Conservation (phyloP, 2,113 vertebrate genomes). For the Petrocephalus microphthalmus region DNA sequence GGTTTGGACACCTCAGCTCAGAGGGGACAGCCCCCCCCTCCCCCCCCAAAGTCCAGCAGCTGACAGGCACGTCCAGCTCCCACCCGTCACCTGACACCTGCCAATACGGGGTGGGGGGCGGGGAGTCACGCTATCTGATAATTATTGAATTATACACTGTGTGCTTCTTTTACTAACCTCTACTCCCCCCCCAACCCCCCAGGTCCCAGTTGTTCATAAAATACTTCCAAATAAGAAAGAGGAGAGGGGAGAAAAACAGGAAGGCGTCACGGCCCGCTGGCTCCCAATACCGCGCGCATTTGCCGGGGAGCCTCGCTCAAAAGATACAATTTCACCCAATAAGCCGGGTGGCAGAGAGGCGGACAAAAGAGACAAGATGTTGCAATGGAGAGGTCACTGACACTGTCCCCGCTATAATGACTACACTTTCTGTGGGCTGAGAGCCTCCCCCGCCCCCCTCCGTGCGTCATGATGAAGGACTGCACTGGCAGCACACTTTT, state of each 20-base stretch:
- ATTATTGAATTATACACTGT: slow-evolving; percentile 76
- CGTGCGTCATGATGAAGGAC: slow-evolving; percentile 39
- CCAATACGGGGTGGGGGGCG: slow-evolving; percentile 49
- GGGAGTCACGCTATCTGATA: slow-evolving; percentile 51
- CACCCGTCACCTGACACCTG: slow-evolving; percentile 68
- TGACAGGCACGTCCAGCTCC: slow-evolving; percentile 63
- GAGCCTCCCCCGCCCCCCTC: slow-evolving; percentile 37
- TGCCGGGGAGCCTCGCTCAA: slow-evolving; percentile 67
- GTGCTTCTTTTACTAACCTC: slow-evolving; percentile 63
- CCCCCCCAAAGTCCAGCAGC: slow-evolving; percentile 61
- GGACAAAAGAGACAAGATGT: slow-evolving; percentile 95
- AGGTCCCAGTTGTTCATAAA: slow-evolving; percentile 93
- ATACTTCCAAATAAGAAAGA: slow-evolving; percentile 67
- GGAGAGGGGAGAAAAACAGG: slow-evolving; percentile 54
- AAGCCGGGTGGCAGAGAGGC: slow-evolving; percentile 58
- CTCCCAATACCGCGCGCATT: slow-evolving; percentile 79
- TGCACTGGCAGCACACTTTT: neutral
- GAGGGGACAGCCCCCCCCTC: slow-evolving; percentile 25
- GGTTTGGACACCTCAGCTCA: neutral
- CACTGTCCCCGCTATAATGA: slow-evolving; percentile 86
- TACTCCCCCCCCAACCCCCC: slow-evolving; percentile 50
- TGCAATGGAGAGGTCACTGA: slow-evolving; percentile 86
- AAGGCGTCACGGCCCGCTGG: slow-evolving; percentile 77
- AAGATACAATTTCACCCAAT: slow-evolving; percentile 80
- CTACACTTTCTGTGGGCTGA: slow-evolving; percentile 79